These are phyloP conservation scores for Dryadula phaetusa DNA, from an alignment of 2,888 invertebrate species.

Conservation along the genomic window DNA sequence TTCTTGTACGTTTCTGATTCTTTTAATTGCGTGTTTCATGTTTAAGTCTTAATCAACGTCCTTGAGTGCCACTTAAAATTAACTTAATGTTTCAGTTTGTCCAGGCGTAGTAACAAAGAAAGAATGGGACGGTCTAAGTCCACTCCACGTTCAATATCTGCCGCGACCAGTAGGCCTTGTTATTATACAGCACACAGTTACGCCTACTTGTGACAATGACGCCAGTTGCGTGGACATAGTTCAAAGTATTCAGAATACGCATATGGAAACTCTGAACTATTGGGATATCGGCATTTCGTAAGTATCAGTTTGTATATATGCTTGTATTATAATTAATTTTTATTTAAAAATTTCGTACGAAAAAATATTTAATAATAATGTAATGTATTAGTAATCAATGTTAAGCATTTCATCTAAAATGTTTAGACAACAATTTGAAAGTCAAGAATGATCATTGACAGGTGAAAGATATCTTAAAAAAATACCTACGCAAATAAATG, in stretches of 20 bases:
- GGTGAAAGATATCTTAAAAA: too few species aligned
- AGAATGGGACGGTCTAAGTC: conserved; percentile 84
- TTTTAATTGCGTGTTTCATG: too few species aligned
- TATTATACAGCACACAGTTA: conserved; percentile 85
- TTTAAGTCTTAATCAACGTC: too few species aligned
- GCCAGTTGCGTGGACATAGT: conserved; percentile 72
- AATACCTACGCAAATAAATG: too few species aligned
- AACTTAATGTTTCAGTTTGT: conserved; percentile 25
- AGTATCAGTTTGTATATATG: conserved; percentile 54
- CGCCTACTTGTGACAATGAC: conserved; percentile 71
- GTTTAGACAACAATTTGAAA: too few species aligned
- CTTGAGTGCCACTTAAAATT: neutral
- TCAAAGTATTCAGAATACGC: conserved; percentile 78
- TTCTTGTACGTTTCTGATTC: too few species aligned
- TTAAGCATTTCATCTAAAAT: too few species aligned
- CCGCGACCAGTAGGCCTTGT: conserved; percentile 83
- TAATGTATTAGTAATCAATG: too few species aligned
- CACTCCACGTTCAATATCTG: conserved; percentile 81
- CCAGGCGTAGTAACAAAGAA: conserved; percentile 68
- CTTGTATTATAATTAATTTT: too few species aligned
- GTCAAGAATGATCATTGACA: too few species aligned
- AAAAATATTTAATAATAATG: too few species aligned
- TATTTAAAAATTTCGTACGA: too few species aligned
- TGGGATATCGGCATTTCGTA: conserved; percentile 85
- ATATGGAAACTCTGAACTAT: conserved; percentile 76